Conservation (phyloP, 2,113 vertebrate species). For the Phycodurus eques region DNA sequence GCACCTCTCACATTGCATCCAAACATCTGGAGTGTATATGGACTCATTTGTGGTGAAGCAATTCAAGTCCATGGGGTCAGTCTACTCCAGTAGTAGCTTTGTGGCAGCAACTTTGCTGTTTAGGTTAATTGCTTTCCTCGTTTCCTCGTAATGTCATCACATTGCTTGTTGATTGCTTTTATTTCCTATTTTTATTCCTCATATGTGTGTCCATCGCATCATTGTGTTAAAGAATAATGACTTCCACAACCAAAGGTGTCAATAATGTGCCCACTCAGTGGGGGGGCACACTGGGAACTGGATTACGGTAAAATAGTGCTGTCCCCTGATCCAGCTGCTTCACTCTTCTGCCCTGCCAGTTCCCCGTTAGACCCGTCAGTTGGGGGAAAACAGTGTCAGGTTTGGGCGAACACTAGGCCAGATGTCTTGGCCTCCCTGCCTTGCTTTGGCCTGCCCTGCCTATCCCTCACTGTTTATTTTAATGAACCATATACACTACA, state of each 20-base stretch:
- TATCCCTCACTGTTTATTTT: no score
- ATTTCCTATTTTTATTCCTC: background rate
- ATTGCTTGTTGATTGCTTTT: background rate
- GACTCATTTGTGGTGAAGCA: conserved; percentile 19
- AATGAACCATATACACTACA: no score
- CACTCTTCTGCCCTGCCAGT: no score
- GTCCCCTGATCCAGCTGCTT: no score
- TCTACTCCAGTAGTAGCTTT: background rate
- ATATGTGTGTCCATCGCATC: background rate
- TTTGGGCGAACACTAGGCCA: no score
- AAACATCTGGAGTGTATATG: conserved; percentile 22
- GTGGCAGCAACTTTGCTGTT: background rate
- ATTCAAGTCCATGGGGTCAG: background rate
- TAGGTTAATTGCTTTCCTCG: background rate
- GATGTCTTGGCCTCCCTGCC: no score
- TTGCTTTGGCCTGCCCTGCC: no score
- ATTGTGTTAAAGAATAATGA: background rate
- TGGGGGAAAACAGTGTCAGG: no score
- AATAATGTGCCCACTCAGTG: no score
- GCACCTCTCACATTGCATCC: conserved; percentile 18
- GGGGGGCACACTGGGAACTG: no score
- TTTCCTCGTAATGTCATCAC: background rate
- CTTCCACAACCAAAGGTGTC: background rate
- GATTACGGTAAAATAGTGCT: no score
- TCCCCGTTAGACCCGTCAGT: no score